These are phyloP conservation scores for Peromyscus aztecus DNA, from an alignment of 2,797 vertebrate genomes.

Conservation along the genomic window DNA sequence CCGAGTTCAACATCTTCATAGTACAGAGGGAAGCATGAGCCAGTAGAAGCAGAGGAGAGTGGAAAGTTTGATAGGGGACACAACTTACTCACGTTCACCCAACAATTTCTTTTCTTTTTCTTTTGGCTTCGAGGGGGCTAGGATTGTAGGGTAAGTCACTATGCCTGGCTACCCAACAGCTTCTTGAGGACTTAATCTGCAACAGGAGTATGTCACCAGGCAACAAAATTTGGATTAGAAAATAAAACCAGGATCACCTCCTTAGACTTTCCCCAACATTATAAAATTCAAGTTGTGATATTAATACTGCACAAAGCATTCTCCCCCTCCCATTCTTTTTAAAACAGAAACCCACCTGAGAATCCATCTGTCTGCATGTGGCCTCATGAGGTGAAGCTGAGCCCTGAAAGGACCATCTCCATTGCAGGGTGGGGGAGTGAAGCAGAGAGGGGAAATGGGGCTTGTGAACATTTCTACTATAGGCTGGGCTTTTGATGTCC, in stretches of 20 bases:
- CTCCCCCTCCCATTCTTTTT: no score
- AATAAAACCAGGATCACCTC: background rate
- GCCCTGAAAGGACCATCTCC: background rate
- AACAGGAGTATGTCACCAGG: background rate
- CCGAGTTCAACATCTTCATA: background rate
- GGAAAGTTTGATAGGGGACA: background rate
- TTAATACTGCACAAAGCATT: background rate
- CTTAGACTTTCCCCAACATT: background rate
- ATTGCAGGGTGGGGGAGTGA: background rate
- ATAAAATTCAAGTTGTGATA: conserved; percentile 18
- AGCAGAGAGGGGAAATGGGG: background rate
- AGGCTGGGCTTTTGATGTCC: background rate
- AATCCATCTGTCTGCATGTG: background rate
- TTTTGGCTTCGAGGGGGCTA: background rate
- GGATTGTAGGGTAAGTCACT: background rate
- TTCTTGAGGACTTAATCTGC: background rate
- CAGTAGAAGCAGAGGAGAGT: rapidly evolving
- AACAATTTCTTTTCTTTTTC: background rate
- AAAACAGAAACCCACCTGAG: background rate
- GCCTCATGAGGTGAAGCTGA: background rate
- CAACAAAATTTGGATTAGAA: background rate
- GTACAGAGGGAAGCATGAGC: background rate
- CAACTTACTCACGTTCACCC: background rate
- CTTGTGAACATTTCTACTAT: background rate
- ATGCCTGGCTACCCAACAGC: background rate